Evolutionary conservation across 2,888 invertebrate species (phyloP), one percentile per base, ranked within the genome.

Genomic region (Hyppa rectilinea): DNA sequence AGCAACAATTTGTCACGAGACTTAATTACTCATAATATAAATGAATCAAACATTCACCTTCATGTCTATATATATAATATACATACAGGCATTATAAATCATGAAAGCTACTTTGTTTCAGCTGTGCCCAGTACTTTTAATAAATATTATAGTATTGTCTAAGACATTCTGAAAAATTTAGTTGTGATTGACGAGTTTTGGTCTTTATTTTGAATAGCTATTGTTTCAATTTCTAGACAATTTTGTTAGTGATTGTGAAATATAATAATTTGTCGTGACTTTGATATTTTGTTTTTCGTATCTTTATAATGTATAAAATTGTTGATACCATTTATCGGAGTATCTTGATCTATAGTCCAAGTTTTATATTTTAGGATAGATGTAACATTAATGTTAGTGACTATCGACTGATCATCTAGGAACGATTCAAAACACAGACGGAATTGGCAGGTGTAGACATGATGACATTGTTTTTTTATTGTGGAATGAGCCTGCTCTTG

Each of bases 1-100:
- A 66, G 26, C 31, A 47, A 29, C 29, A 52, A 61, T 82, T 78
- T 82, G 72, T 79, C 82, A 78, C 20, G 26, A n/a, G 66, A 61
- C 38, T 60, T 81, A 29, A 82, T 71, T 71, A 63, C 38, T 78
- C 72, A 78, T 56, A 63, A 49, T 55, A 40, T 70, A 64, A 77
- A 78, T 81, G 3, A 69, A 58, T 71, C 53, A 65, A 61, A 53
- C 10, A 31, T 50, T 38, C 52, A 79, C 36, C 43, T 55, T 61
- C 31, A 34, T 23, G 23, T 49, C 26, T 58, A 12, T 10, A 17
- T 29, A 55, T 4, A 23, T 17, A 36, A 12, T 10, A 17, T 29
- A 55, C 6, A 23, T 17, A 36, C 29, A 26, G 12, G 2, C 14
- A 40, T 52, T 71, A 59, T 72, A 36, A 63, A 62, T 75, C 36